Percentiles rank a stretch among this genome's conserved stretches.
phyloP scores from a whole-genome alignment of 2,888 invertebrate species.

The Leptinotarsa peninsularis region DNA sequence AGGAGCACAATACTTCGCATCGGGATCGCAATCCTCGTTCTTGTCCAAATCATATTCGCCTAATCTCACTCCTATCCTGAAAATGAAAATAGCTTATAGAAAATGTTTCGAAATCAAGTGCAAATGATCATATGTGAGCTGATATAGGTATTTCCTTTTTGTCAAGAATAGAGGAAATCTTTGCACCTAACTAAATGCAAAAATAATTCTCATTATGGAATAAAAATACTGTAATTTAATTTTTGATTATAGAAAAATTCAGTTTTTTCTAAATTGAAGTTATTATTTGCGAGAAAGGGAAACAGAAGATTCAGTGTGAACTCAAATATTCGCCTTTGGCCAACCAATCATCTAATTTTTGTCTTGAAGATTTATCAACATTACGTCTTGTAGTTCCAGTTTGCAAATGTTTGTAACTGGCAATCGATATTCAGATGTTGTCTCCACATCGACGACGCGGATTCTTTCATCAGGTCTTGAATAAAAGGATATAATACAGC shows the following conservation, averaged over 20 bases:
- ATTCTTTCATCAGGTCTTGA: constrained; percentile 21
- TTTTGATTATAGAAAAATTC: too few species aligned
- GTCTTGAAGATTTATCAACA: not conserved
- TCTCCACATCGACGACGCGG: constrained; percentile 26
- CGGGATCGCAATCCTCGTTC: constrained; percentile 65
- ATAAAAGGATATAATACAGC: not conserved
- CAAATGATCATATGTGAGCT: not conserved
- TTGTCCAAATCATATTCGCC: constrained; percentile 72
- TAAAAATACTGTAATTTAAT: too few species aligned
- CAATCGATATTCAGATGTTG: constrained; percentile 9
- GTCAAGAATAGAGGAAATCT: too few species aligned
- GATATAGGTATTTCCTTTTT: too few species aligned
- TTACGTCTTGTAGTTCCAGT: constrained; percentile 10
- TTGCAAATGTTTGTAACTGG: constrained; percentile 29
- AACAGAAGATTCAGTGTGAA: too few species aligned
- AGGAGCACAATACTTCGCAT: constrained; percentile 62
- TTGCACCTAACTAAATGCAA: too few species aligned
- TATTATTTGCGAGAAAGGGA: too few species aligned
- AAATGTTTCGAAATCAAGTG: too few species aligned
- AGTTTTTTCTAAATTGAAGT: too few species aligned
- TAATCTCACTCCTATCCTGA: constrained; percentile 72
- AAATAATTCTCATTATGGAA: too few species aligned
- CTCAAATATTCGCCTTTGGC: not conserved
- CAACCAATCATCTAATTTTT: not conserved
- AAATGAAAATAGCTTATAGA: not conserved